Evolutionary conservation across 1,140 invertebrate genomes (phyloP).

Genomic region (Reticulitermes speratus): DNA sequence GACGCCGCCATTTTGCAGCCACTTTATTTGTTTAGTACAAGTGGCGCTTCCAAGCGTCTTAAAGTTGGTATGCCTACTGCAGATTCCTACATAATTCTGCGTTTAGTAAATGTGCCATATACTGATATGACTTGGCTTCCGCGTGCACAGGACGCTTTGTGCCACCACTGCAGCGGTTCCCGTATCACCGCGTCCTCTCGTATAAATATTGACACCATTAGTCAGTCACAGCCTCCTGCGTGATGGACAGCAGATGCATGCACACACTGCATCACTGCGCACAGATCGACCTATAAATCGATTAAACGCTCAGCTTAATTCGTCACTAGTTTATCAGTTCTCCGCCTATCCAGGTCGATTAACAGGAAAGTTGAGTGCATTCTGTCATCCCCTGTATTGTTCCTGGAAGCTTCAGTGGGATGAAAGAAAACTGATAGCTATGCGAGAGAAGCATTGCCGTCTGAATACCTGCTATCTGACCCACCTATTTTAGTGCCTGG

Average conservation of each 20-base stretch:
- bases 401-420: not conserved
- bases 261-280: not conserved
- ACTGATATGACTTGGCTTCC: no score
- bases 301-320: conserved; percentile 6
- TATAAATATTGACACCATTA: conserved; percentile 12
- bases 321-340: not conserved
- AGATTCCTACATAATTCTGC: no score
- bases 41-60: no score
- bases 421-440: no score
- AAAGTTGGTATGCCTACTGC: no score
- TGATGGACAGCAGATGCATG: conserved; percentile 3
- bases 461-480: no score
- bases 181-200: not conserved
- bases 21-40: no score
- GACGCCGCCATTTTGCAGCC: no score
- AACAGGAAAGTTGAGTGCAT: not conserved
- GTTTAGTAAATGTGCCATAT: no score
- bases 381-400: not conserved
- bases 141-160: no score
- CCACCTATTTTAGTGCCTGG: no score
- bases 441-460: no score
- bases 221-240: not conserved
- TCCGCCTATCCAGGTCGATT: not conserved
- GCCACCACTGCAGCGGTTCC: not conserved
- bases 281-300: not conserved